These are phyloP conservation scores for Yoshiicerus persimilis DNA, from an alignment of 1,140 invertebrate genomes.

Conservation along the genomic window DNA sequence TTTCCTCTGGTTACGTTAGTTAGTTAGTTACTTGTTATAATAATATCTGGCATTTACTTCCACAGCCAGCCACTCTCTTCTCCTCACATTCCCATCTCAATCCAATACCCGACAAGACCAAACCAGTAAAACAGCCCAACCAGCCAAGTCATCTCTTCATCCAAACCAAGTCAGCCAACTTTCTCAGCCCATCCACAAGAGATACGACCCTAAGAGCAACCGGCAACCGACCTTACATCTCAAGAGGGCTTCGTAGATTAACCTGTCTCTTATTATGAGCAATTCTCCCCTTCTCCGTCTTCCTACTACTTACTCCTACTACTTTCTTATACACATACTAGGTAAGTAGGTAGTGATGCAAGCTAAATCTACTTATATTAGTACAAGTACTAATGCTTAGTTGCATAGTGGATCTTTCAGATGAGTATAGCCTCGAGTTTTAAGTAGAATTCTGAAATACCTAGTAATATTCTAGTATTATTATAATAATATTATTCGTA, in stretches of 20 bases:
- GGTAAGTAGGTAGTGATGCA: no score
- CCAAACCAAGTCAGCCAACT: background rate
- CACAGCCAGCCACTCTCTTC: background rate
- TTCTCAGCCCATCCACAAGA: conserved; percentile 10
- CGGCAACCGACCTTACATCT: conserved; percentile 10
- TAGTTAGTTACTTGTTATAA: conserved; percentile 19
- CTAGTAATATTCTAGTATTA: no score
- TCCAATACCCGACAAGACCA: background rate
- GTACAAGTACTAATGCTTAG: no score
- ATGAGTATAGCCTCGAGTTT: no score
- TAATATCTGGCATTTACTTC: conserved; percentile 11
- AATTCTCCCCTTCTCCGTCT: background rate
- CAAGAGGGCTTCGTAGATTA: conserved; percentile 4
- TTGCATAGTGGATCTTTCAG: no score
- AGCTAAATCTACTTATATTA: no score
- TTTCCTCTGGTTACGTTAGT: background rate
- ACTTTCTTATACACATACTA: no score
- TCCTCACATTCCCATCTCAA: background rate
- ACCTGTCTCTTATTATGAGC: conserved; percentile 16
- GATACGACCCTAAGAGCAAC: conserved; percentile 1
- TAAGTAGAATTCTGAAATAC: no score
- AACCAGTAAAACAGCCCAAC: background rate
- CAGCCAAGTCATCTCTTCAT: background rate
- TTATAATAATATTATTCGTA: no score
- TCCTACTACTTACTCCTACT: background rate